Evolutionary conservation across 2,113 vertebrate genomes (phyloP).

Genomic region (Theristicus caerulescens): DNA sequence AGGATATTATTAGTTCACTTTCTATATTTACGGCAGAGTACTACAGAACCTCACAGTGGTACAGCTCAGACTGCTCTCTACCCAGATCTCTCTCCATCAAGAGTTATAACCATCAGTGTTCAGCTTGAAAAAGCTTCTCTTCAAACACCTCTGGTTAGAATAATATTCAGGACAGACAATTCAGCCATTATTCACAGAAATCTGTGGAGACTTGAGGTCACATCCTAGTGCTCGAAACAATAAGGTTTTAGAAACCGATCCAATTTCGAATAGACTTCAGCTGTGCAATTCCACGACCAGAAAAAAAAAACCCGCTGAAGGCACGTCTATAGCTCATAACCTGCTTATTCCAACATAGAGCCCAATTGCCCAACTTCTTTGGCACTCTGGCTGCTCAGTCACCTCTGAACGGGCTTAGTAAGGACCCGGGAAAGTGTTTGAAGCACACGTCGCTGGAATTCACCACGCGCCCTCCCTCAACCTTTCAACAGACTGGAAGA

Average conservation of each 20-base stretch:
- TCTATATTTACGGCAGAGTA: neutral
- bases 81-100: neutral
- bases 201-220: neutral
- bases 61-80: neutral
- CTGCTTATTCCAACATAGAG: neutral
- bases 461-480: fast-evolving
- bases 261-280: neutral
- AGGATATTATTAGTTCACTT: neutral
- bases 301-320: neutral
- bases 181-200: neutral
- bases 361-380: neutral
- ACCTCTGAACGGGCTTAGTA: neutral
- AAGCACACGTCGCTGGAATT: neutral
- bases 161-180: neutral
- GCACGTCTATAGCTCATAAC: neutral
- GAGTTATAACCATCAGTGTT: neutral
- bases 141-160: neutral
- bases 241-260: neutral
- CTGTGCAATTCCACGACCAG: neutral
- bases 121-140: neutral
- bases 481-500: neutral
- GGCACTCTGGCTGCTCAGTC: neutral
- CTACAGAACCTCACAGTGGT: neutral
- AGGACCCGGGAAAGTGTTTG: neutral
- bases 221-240: neutral